Conservation (phyloP, 2,113 vertebrate species). For the Butastur rufipennis region DNA sequence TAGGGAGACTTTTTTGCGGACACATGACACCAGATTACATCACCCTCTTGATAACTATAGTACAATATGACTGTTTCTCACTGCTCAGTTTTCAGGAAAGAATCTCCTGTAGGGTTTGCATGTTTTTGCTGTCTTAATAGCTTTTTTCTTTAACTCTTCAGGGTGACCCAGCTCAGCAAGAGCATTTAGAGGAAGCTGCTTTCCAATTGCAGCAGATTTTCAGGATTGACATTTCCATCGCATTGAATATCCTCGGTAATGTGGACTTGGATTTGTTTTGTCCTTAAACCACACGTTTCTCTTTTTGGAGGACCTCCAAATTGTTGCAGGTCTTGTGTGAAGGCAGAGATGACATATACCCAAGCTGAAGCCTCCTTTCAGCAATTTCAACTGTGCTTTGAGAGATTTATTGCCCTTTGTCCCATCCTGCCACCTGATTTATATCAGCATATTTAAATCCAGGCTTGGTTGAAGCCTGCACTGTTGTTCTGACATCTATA, state of each 20-base stretch:
- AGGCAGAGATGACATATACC: constrained; percentile 34
- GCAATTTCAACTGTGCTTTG: constrained; percentile 4
- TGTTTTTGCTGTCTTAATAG: not conserved
- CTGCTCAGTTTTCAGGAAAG: not conserved
- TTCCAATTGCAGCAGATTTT: constrained; percentile 78
- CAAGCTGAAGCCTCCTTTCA: constrained; percentile 39
- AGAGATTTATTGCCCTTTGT: constrained; percentile 52
- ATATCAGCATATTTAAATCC: constrained; percentile 34
- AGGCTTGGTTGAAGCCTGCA: not conserved
- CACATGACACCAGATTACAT: not conserved
- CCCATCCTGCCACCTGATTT: constrained; percentile 54
- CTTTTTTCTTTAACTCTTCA: constrained; percentile 56
- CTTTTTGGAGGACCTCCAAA: constrained; percentile 41
- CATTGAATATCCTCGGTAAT: constrained; percentile 94
- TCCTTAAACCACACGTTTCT: constrained; percentile 18
- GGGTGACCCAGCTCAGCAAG: constrained; percentile 66
- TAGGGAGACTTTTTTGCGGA: not conserved
- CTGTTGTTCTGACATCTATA: constrained; percentile 28
- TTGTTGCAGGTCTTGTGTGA: constrained; percentile 35
- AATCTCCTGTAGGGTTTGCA: not conserved
- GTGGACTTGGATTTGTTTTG: not conserved
- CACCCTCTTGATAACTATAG: not conserved
- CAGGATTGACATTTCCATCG: constrained; percentile 82
- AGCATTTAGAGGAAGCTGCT: constrained; percentile 76
- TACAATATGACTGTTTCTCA: not conserved